Percentiles rank a stretch among this genome's conserved stretches.
phyloP scores from a whole-genome alignment of 2,797 vertebrate species.

The Lagodon rhomboides region DNA sequence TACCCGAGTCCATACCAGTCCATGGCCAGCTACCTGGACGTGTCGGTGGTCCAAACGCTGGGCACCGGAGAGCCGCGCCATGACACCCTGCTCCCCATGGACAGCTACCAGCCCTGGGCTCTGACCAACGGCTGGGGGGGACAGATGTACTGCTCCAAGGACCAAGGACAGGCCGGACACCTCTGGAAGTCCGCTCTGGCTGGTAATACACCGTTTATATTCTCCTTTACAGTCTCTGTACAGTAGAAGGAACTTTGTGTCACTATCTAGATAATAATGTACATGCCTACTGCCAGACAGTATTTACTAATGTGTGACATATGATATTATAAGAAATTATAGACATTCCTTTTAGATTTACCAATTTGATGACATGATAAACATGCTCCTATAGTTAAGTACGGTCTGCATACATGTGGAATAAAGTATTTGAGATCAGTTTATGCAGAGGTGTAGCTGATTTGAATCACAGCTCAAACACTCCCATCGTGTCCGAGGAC shows the following conservation, averaged over 20 bases:
- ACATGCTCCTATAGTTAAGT: background rate
- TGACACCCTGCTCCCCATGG: slow-evolving; percentile 91
- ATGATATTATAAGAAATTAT: background rate
- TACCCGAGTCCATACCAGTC: slow-evolving; percentile 93
- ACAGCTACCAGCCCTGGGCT: slow-evolving; percentile 94
- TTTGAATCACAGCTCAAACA: slow-evolving; percentile 14
- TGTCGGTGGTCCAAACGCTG: slow-evolving; percentile 92
- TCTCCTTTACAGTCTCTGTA: background rate
- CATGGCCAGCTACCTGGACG: slow-evolving; percentile 93
- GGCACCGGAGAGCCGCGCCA: slow-evolving; percentile 89
- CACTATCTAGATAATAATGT: background rate
- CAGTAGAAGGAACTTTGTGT: background rate
- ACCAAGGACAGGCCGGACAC: slow-evolving; percentile 90
- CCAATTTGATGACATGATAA: background rate
- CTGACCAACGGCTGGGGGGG: slow-evolving; percentile 91
- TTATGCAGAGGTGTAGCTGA: slow-evolving; percentile 11
- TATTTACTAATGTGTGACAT: background rate
- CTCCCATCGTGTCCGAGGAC: background rate
- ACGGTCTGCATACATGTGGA: background rate
- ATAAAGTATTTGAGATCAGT: background rate
- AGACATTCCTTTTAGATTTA: background rate
- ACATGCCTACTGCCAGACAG: background rate
- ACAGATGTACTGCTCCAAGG: slow-evolving; percentile 95
- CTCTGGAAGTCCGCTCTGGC: slow-evolving; percentile 94
- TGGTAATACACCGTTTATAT: slow-evolving; percentile 81